Percentiles rank a stretch among this genome's conserved stretches.
phyloP scores from a whole-genome alignment of 2,113 vertebrate genomes.

The Mohoua ochrocephala region DNA sequence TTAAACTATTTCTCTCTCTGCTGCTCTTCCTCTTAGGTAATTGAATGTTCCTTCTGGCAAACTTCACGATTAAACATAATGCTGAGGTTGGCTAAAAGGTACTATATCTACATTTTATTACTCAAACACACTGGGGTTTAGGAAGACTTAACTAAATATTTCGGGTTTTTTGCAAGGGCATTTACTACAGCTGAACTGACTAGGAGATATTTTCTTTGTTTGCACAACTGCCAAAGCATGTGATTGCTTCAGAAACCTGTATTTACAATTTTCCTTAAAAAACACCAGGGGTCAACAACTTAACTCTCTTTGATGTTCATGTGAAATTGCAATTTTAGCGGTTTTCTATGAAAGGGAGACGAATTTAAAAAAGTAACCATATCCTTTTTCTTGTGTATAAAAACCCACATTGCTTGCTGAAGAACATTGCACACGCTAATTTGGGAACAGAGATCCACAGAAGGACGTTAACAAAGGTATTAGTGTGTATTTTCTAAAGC shows the following conservation, averaged over 20 bases:
- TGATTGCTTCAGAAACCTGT: neutral
- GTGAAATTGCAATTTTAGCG: neutral
- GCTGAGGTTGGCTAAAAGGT: neutral
- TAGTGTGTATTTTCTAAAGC: neutral
- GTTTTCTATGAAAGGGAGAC: neutral
- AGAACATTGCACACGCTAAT: neutral
- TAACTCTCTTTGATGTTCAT: neutral
- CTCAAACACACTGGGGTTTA: neutral
- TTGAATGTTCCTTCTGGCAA: neutral
- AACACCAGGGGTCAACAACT: neutral
- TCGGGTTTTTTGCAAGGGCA: neutral
- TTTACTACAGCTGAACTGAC: neutral
- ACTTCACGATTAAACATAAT: neutral
- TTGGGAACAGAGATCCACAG: neutral
- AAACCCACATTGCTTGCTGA: neutral
- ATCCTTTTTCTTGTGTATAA: neutral
- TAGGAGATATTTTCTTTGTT: neutral
- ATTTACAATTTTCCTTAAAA: neutral
- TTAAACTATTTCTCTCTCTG: neutral
- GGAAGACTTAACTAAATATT: neutral
- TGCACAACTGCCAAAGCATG: neutral
- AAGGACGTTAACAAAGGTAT: neutral
- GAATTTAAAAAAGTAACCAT: neutral
- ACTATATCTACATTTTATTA: neutral
- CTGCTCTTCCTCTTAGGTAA: neutral